Conservation (phyloP, 2,113 vertebrate species). For the Caranx melampygus region DNA sequence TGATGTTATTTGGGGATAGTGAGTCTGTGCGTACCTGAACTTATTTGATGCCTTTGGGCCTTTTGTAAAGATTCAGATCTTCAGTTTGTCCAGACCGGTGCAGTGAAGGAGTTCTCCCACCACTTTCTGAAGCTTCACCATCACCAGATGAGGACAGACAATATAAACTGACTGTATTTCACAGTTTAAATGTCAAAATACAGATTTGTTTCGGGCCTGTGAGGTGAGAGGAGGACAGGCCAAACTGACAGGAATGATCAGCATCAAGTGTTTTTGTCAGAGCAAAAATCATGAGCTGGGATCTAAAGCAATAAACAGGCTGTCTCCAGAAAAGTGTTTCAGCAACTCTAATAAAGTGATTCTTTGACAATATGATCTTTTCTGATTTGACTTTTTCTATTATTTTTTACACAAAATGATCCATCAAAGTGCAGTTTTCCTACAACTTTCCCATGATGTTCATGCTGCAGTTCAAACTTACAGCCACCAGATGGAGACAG, state of each 20-base stretch:
- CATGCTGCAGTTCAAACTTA: background rate
- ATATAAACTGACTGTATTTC: conserved; percentile 19
- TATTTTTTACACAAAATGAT: background rate
- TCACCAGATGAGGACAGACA: background rate
- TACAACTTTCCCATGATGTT: background rate
- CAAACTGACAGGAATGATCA: background rate
- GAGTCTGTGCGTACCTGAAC: background rate
- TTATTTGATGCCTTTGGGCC: background rate
- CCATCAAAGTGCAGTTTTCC: no score
- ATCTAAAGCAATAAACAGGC: background rate
- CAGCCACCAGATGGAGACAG: conserved; percentile 40
- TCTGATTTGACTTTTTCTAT: background rate
- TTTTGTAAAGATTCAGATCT: conserved; percentile 5
- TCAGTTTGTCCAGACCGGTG: conserved; percentile 28
- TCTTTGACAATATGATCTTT: background rate
- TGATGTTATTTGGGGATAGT: background rate
- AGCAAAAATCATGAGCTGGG: background rate
- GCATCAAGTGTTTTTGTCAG: background rate
- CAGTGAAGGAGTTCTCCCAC: background rate
- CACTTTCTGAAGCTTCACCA: background rate
- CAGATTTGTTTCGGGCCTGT: background rate
- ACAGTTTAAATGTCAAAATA: conserved; percentile 13
- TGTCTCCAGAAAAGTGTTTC: background rate
- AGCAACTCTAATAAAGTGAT: conserved; percentile 26
- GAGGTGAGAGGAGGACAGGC: background rate